Evolutionary conservation across 2,797 vertebrate genomes (phyloP).

Genomic region (Linurgus olivaceus): DNA sequence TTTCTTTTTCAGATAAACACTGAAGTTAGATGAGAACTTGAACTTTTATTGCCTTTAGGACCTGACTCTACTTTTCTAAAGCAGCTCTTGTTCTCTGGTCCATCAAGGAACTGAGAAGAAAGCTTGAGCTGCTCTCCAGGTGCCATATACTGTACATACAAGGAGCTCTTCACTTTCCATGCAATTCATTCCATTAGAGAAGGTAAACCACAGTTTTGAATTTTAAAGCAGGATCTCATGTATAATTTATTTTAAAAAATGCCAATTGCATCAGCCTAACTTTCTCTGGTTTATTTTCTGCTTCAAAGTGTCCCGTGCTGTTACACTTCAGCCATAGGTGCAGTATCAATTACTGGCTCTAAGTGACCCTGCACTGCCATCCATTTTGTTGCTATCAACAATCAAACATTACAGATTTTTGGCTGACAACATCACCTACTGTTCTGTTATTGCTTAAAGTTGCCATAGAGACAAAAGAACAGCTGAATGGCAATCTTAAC

Average conservation of each 20-base stretch:
- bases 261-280: slow-evolving; percentile 25
- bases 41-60: neutral
- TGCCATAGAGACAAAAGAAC: slow-evolving; percentile 78
- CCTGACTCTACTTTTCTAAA: neutral
- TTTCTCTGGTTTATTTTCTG: slow-evolving; percentile 50
- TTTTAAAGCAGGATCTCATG: slow-evolving; percentile 57
- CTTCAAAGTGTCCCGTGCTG: slow-evolving; percentile 57
- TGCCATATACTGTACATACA: neutral
- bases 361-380: slow-evolving; percentile 46
- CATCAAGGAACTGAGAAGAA: neutral
- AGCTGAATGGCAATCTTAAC: slow-evolving; percentile 63
- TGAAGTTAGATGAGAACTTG: neutral
- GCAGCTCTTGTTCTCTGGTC: neutral
- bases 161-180: slow-evolving; percentile 11
- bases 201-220: slow-evolving; percentile 45
- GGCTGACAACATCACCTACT: slow-evolving; percentile 70
- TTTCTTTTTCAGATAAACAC: neutral
- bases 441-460: slow-evolving; percentile 72
- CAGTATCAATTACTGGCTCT: slow-evolving; percentile 27
- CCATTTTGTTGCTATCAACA: slow-evolving; percentile 61
- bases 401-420: slow-evolving; percentile 54
- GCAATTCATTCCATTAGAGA: slow-evolving; percentile 27
- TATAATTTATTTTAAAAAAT: slow-evolving; percentile 64
- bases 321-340: slow-evolving; percentile 20
- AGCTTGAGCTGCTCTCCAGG: neutral